These are phyloP conservation scores for Euura lappo DNA, from an alignment of 1,140 invertebrate genomes.

Conservation along the genomic window DNA sequence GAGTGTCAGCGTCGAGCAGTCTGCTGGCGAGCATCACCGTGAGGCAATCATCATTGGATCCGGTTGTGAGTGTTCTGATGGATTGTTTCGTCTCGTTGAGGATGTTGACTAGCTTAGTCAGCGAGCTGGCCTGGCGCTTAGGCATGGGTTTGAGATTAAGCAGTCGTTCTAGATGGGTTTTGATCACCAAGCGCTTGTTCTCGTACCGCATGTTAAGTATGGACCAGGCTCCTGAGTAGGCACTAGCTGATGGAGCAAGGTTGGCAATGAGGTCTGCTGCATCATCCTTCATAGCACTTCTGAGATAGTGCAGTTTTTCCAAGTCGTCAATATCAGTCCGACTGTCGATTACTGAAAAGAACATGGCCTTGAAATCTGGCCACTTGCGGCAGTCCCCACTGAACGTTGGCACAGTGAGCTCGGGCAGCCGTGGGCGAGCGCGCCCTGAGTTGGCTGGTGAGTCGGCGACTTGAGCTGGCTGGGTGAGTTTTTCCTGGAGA, in stretches of 20 bases:
- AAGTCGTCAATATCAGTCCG: background rate
- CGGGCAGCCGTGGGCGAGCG: background rate
- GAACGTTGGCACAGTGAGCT: background rate
- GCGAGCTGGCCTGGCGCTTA: background rate
- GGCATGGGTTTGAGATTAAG: background rate
- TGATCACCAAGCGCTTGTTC: conserved; percentile 15
- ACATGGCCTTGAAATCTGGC: background rate
- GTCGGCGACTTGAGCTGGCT: background rate
- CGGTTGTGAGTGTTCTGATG: conserved; percentile 1
- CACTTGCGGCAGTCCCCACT: background rate
- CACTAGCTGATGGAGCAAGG: background rate
- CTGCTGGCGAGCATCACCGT: conserved; percentile 10
- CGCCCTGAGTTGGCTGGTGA: background rate
- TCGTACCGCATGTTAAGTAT: conserved; percentile 12
- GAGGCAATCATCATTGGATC: conserved; percentile 6
- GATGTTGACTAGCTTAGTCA: conserved; percentile 7
- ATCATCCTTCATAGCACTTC: background rate
- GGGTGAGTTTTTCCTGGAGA: background rate
- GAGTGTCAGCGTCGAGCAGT: conserved; percentile 10
- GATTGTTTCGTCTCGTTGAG: background rate
- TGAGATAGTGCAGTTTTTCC: background rate
- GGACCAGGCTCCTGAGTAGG: background rate
- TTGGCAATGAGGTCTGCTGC: background rate
- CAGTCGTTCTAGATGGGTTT: conserved; percentile 8
- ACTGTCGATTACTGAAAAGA: background rate